A percentile compares a stretch with the other conserved stretches of the same genome.
Conservation (phyloP, 2,888 invertebrate species). For the Bimastos eiseni region DNA sequence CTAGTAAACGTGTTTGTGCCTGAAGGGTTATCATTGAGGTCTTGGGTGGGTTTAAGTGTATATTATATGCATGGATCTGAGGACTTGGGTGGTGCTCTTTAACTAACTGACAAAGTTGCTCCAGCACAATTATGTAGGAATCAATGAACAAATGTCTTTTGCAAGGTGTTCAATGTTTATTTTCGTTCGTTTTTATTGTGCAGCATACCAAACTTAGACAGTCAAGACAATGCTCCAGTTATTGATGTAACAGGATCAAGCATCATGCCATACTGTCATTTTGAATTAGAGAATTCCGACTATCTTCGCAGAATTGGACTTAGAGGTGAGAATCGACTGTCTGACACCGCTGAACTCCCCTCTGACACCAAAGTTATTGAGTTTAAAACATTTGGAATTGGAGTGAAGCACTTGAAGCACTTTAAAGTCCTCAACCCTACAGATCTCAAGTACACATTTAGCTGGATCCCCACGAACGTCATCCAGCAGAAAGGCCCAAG, state of each 20-base stretch:
- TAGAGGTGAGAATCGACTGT: background rate
- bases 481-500: conserved; percentile 60
- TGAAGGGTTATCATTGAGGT: background rate
- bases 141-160: no score
- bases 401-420: conserved; percentile 9
- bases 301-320: conserved; percentile 63
- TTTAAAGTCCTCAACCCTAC: conserved; percentile 70
- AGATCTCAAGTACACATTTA: conserved; percentile 68
- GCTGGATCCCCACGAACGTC: conserved; percentile 67
- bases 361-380: conserved; percentile 69
- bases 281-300: conserved; percentile 71
- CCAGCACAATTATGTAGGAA: no score
- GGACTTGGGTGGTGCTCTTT: no score
- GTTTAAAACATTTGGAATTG: conserved; percentile 58
- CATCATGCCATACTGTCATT: conserved; percentile 72
- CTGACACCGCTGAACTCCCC: conserved; percentile 1
- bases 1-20: background rate
- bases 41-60: background rate
- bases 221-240: conserved; percentile 53
- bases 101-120: no score
- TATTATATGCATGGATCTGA: no score
- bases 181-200: conserved; percentile 19
- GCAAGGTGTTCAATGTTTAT: background rate
- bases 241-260: conserved; percentile 67
- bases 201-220: conserved; percentile 59